Base-by-base conservation (phyloP, 2,797 vertebrate genomes). In the Enteromius radiatus region DNA sequence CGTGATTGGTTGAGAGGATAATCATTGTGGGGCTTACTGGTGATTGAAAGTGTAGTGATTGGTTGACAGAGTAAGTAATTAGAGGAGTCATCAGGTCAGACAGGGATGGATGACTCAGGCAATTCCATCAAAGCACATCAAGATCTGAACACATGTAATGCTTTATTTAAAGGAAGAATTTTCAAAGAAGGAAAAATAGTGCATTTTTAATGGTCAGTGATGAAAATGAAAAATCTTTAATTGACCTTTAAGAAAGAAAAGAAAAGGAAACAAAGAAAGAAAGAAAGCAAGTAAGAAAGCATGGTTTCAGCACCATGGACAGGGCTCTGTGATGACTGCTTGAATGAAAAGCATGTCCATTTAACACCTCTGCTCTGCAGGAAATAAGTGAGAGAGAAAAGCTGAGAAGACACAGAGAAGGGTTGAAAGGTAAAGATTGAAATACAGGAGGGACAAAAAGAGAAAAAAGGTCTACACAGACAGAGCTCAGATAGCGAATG, bases 1-100 rank as follows among this genome's bases (percentile, higher is more conserved):
- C 67, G 61, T 70, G 70, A 86, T 81, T 87, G 84, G 68, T 52
- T 70, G 43, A 71, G 64, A 70, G 59, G 68, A 71, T 83, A 81
- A 71, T 56, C 61, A 33, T 61, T 81, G 54, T 52, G 12, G 33
- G 45, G 12, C 31, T 69, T 65, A 47, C 36, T 77, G 70, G 68
- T 70, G 75, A 84, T 71, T 49, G 38, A 68, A 61, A 52, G 68
- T 43, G 17, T 76, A 64, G 8, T 78, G 79, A 85, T 56, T 82
- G 70, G 23, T 75, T 77, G 54, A 65, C 59, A 63, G 77, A n/a
- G 52, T 43, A 12, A 81, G 61, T 41, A 75, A 38, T 28, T 31
- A 59, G 31, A 67, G 41, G 41, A 43, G 73, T 67, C 36, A 17
- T 82, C 33, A 74, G 81, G 49, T 67, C 61, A 76, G 56, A 77